Percentiles rank a stretch among this genome's conserved stretches.
Evolutionary conservation across 1,140 invertebrate species (phyloP).

Genomic region (Andrena cerasifolii): DNA sequence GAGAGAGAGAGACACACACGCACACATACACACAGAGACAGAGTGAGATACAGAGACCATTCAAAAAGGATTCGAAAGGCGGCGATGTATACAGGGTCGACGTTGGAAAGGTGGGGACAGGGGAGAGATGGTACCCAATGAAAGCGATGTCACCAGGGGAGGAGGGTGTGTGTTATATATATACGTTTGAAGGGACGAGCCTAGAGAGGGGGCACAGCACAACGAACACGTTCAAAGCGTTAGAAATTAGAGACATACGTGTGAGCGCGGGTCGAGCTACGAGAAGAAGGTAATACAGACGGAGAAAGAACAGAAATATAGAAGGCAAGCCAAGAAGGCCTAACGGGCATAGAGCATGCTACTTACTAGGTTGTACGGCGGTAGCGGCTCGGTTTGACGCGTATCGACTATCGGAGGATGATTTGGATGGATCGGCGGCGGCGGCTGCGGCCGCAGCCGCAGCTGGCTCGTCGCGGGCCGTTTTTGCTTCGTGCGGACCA

Average conservation of each 20-base stretch:
- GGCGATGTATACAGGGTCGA: too few species aligned
- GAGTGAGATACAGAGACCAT: too few species aligned
- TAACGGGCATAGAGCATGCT: constrained; percentile 72
- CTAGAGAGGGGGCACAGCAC: not conserved
- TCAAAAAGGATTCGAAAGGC: too few species aligned
- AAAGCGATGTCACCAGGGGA: not conserved
- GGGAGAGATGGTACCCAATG: constrained; percentile 4
- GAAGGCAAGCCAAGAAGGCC: too few species aligned
- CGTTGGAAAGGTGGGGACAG: not conserved
- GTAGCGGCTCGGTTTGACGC: constrained; percentile 77
- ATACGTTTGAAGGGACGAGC: too few species aligned
- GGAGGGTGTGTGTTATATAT: too few species aligned
- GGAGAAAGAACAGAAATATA: too few species aligned
- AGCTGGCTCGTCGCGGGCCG: constrained; percentile 71
- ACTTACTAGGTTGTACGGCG: constrained; percentile 81
- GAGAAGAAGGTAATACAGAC: not conserved
- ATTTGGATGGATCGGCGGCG: constrained; percentile 78
- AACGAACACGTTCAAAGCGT: constrained; percentile 60
- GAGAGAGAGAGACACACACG: not conserved
- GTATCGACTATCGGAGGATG: constrained; percentile 79
- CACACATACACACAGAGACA: constrained; percentile 10
- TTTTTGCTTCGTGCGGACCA: constrained; percentile 72
- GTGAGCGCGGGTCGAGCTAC: not conserved
- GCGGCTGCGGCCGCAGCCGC: constrained; percentile 70
- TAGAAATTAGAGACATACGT: constrained; percentile 29